phyloP scores from a whole-genome alignment of 2,888 invertebrate genomes.

The Phymatocera aterrima region DNA sequence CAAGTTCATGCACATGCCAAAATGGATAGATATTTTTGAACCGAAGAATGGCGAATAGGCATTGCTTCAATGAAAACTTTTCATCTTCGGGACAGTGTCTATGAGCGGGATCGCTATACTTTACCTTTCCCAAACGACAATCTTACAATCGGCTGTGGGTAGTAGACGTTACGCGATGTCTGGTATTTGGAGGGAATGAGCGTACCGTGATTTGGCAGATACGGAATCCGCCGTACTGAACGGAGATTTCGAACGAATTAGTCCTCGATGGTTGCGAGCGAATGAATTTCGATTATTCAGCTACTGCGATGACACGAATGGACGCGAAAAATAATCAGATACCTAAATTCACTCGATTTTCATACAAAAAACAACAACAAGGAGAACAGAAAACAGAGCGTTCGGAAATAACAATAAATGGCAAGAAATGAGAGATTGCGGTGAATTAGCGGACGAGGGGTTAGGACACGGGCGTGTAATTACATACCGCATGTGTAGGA shows the following conservation, averaged over 20 bases:
- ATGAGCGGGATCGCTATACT: too few relatives aligned
- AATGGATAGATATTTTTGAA: too few relatives aligned
- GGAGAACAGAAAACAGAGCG: neutral
- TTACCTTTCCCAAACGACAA: too few relatives aligned
- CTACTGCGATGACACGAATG: neutral
- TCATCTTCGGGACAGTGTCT: too few relatives aligned
- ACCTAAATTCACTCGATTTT: neutral
- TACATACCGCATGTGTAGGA: neutral
- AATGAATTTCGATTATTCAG: slow-evolving; percentile 15
- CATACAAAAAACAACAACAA: neutral
- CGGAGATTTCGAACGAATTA: slow-evolving; percentile 25
- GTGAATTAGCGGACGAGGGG: neutral
- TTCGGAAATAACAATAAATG: neutral
- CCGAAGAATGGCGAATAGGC: too few relatives aligned
- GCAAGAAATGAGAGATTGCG: neutral
- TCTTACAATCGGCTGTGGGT: neutral
- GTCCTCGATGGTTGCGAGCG: neutral
- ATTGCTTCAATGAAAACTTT: too few relatives aligned
- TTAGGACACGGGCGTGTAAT: slow-evolving; percentile 23
- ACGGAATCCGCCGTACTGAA: slow-evolving; percentile 2
- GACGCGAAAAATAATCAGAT: neutral
- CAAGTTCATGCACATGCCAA: too few relatives aligned
- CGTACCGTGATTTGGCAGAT: slow-evolving; percentile 18
- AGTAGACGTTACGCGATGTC: neutral
- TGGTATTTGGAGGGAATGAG: neutral